phyloP scores from a whole-genome alignment of 2,113 vertebrate genomes.

The Rynchops niger region DNA sequence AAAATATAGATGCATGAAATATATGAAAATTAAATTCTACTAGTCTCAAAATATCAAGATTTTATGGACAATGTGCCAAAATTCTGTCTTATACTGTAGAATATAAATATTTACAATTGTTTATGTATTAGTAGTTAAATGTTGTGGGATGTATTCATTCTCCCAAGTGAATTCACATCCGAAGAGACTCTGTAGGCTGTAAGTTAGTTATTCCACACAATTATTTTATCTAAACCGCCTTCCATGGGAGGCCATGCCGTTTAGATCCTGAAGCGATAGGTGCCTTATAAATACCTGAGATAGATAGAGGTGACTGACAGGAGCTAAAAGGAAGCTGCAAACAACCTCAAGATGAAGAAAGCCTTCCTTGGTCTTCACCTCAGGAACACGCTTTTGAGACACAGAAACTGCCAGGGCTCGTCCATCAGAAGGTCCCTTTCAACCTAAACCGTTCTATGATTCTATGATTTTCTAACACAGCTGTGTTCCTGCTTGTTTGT shows the following conservation, averaged over 20 bases:
- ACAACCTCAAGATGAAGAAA: not conserved
- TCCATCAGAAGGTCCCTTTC: not conserved
- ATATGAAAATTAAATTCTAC: not conserved
- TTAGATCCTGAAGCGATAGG: not conserved
- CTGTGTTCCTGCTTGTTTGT: not conserved
- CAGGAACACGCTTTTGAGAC: not conserved
- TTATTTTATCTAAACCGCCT: not conserved
- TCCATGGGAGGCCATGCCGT: not conserved
- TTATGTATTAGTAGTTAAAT: not conserved
- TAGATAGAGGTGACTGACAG: not conserved
- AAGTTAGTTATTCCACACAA: not conserved
- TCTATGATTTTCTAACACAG: not conserved
- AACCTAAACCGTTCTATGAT: not conserved
- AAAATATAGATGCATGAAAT: conserved; percentile 5
- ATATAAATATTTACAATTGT: conserved; percentile 1
- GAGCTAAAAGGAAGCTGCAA: not conserved
- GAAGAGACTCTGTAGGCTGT: not conserved
- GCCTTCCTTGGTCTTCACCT: not conserved
- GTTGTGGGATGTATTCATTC: not conserved
- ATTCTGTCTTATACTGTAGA: not conserved
- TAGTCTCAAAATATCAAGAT: not conserved
- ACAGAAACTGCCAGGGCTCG: not conserved
- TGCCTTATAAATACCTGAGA: not conserved
- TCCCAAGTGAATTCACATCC: not conserved
- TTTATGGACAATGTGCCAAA: not conserved